Evolutionary conservation across 1,140 invertebrate genomes (phyloP).

Genomic region (Agraylea sexmaculata): DNA sequence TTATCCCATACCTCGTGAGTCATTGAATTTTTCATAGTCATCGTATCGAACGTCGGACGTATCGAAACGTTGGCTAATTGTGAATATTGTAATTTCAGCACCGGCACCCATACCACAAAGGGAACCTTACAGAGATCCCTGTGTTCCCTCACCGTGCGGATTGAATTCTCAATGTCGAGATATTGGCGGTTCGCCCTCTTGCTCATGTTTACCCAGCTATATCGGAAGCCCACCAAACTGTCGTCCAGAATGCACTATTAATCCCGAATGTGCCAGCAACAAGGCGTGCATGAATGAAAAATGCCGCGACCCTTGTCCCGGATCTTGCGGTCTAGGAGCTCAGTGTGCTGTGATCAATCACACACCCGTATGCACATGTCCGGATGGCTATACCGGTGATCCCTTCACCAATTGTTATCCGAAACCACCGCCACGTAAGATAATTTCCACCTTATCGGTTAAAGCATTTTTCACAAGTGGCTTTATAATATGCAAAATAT

Average conservation of each 20-base stretch:
- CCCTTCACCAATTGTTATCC: conserved; percentile 30
- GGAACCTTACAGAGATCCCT: conserved; percentile 45
- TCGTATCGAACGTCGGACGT: conserved; percentile 10
- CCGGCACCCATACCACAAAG: conserved; percentile 28
- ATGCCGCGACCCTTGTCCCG: conserved; percentile 59
- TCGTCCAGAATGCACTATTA: conserved; percentile 63
- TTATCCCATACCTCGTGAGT: conserved; percentile 31
- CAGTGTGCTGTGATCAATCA: conserved; percentile 62
- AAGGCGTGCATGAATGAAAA: conserved; percentile 58
- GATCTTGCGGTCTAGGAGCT: conserved; percentile 54
- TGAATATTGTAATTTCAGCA: conserved; percentile 25
- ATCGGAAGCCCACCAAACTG: conserved; percentile 59
- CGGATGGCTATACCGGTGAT: conserved; percentile 36
- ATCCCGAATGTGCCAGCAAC: conserved; percentile 57
- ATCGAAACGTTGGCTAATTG: conserved; percentile 10
- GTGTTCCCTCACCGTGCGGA: conserved; percentile 62
- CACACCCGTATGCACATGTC: conserved; percentile 60
- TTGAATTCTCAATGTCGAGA: conserved; percentile 56
- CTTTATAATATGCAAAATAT: neutral
- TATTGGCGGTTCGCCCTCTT: conserved; percentile 49
- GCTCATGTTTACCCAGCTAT: conserved; percentile 52
- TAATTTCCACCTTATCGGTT: neutral
- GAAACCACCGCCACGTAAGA: conserved; percentile 42
- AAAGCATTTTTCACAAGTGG: neutral
- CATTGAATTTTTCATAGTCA: neutral